Evolutionary conservation across 2,888 invertebrate genomes (phyloP).

Genomic region (Watsonalla cultraria): DNA sequence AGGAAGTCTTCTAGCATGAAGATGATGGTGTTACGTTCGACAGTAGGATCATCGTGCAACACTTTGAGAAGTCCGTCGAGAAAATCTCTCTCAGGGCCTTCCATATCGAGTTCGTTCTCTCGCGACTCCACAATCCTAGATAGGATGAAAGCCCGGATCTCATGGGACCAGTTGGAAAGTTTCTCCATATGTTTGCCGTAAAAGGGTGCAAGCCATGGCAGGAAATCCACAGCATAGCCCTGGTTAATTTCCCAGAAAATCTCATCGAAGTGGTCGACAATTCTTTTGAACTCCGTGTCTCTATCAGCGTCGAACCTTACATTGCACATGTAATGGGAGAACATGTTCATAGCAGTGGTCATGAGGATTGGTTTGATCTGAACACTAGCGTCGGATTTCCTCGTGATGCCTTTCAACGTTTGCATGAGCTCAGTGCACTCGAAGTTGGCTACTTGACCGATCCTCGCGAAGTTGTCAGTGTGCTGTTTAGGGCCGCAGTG

Average conservation of each 20-base stretch:
- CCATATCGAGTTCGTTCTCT: slow-evolving; percentile 74
- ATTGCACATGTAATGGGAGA: slow-evolving; percentile 92
- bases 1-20: slow-evolving; percentile 92
- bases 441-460: slow-evolving; percentile 83
- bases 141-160: slow-evolving; percentile 86
- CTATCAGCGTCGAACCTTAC: slow-evolving; percentile 82
- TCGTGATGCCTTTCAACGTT: slow-evolving; percentile 68
- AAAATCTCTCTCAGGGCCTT: slow-evolving; percentile 84
- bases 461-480: slow-evolving; percentile 83
- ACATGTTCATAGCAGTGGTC: slow-evolving; percentile 89
- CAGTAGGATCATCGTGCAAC: slow-evolving; percentile 80
- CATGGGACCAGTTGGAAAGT: slow-evolving; percentile 83
- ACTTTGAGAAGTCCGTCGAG: slow-evolving; percentile 88
- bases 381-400: slow-evolving; percentile 54
- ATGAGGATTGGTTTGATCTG: slow-evolving; percentile 85
- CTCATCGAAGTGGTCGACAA: slow-evolving; percentile 87
- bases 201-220: slow-evolving; percentile 89
- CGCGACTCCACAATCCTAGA: slow-evolving; percentile 82
- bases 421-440: slow-evolving; percentile 82
- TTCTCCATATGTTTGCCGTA: slow-evolving; percentile 84
- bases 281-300: slow-evolving; percentile 82
- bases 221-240: slow-evolving; percentile 91
- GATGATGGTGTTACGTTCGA: slow-evolving; percentile 88
- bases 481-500: slow-evolving; percentile 89
- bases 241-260: slow-evolving; percentile 96